Evolutionary conservation across 2,113 vertebrate species (phyloP), one percentile per base, ranked within the genome.

Genomic region (Antigone vipio): DNA sequence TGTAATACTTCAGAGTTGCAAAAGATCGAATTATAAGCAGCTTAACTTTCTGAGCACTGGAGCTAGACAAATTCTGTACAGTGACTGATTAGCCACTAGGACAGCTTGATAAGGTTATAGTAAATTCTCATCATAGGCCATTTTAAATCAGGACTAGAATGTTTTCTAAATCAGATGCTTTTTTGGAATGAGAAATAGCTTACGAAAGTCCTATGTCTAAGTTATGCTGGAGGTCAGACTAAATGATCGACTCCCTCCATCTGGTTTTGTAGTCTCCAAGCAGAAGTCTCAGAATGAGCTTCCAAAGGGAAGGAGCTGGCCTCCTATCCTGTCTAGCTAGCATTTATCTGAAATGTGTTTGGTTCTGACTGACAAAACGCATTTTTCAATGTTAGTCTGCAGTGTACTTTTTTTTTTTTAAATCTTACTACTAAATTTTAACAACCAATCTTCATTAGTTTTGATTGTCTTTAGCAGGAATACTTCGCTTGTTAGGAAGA

Each of bases 11-110:
- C 40, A 49, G 66, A 56, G 53, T 6, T 85, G 42, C 49, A 55
- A 56, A 93, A 89, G 88, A 91, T 85, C 56, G 84, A 40, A 81
- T 91, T 64, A 52, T 91, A 95, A 94, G 92, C 66, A 86, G 75
- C 42, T 92, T 90, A 95, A 83, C 53, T 93, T 20, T 66, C 90
- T 93, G 83, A 90, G 83, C 72, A 59, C 60, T 80, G 52, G 49
- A 92, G 47, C 52, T 86, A 75, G 68, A 88, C n/a, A 55, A 86
- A 92, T 88, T 88, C 93, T 81, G 35, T 67, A 19, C 63, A 84
- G 55, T 22, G 56, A 47, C 79, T 52, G 79, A 81, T 86, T 80
- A 90, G 77, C 63, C 29, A 88, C 38, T 52, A 50, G 19, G 35
- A 86, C 38, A 72, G 34, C 69, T 92, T 91, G 84, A 77, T 32